A percentile compares a stretch with the other conserved stretches of the same genome.
These are phyloP conservation scores for Sarcophaga carnaria DNA, from an alignment of 2,888 invertebrate genomes.

Conservation along the genomic window DNA sequence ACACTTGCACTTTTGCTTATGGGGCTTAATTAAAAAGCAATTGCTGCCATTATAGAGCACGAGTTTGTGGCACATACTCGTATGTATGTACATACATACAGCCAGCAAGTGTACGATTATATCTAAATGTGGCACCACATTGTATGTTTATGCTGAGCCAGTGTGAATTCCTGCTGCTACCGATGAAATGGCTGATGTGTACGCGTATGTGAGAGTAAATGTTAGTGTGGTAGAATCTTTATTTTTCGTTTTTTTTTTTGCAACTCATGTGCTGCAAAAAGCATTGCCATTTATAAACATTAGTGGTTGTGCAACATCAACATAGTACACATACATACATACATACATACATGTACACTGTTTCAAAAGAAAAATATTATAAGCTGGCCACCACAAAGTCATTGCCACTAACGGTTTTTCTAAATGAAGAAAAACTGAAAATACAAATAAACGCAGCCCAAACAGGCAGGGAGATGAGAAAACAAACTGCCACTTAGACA, in stretches of 20 bases:
- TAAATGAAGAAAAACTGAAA: neutral
- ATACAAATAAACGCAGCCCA: neutral
- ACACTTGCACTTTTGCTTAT: slow-evolving; percentile 51
- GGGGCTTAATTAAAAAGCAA: slow-evolving; percentile 58
- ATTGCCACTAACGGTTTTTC: slow-evolving; percentile 65
- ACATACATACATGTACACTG: neutral
- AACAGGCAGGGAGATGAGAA: neutral
- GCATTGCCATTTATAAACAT: slow-evolving; percentile 35
- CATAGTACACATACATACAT: neutral
- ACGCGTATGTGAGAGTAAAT: neutral
- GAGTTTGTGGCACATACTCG: neutral
- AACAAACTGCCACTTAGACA: slow-evolving; percentile 41
- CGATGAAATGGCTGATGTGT: neutral
- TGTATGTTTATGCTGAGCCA: no score
- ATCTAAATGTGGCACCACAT: no score
- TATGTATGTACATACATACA: neutral
- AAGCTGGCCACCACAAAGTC: slow-evolving; percentile 64
- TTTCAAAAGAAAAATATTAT: slow-evolving; percentile 32
- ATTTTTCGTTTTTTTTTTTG: neutral
- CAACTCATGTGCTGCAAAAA: slow-evolving; percentile 37
- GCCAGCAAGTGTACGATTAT: neutral
- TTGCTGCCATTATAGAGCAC: slow-evolving; percentile 18
- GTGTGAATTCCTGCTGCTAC: no score
- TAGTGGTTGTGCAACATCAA: slow-evolving; percentile 37
- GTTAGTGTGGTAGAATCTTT: slow-evolving; percentile 24